Evolutionary conservation across 2,113 vertebrate genomes (phyloP).

Genomic region (Phrynosoma blainvillii): DNA sequence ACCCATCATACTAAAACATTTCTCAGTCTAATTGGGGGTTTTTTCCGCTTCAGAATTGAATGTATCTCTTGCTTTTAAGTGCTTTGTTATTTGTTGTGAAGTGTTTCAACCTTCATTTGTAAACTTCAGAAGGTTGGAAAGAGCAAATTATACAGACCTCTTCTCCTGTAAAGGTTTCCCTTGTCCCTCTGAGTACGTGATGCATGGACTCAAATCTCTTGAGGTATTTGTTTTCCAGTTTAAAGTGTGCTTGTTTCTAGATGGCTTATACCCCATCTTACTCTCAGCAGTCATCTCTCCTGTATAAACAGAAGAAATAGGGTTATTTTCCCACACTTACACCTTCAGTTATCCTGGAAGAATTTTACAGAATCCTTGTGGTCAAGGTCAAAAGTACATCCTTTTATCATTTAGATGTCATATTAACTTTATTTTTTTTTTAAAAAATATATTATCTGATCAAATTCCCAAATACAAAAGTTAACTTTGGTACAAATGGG

Average conservation of each 20-base stretch:
- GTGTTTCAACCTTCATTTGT: not conserved
- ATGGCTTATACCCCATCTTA: conserved; percentile 4
- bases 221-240: not conserved
- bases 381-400: not conserved
- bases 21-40: too few species aligned
- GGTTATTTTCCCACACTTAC: not conserved
- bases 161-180: not conserved
- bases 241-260: not conserved
- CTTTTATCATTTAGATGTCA: not conserved
- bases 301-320: conserved; percentile 39
- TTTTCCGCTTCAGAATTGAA: too few species aligned
- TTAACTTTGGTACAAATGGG: not conserved
- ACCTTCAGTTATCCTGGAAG: not conserved
- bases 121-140: not conserved
- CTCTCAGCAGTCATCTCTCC: conserved; percentile 15
- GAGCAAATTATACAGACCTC: conserved; percentile 4
- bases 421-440: not conserved
- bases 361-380: not conserved
- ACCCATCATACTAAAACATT: too few species aligned
- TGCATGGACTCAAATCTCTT: not conserved
- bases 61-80: not conserved
- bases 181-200: not conserved
- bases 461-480: not conserved
- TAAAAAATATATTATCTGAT: too few species aligned
- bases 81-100: not conserved